phyloP scores from a whole-genome alignment of 1,140 invertebrate species.

The Magallana gigas region DNA sequence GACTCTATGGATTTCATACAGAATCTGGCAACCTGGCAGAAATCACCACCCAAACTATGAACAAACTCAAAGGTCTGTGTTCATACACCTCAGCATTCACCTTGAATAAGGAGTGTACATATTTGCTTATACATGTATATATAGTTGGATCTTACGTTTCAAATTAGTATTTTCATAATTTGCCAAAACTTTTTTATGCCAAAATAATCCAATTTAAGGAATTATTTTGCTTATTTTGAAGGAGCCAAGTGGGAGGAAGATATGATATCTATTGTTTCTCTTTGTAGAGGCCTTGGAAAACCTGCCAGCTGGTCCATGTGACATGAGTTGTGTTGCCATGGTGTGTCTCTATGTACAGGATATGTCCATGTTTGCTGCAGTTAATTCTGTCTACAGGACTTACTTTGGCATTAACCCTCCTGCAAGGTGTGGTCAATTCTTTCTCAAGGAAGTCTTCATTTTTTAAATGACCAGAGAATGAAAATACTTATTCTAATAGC shows the following conservation, averaged over 20 bases:
- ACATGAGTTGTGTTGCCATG: conserved; percentile 52
- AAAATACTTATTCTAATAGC: no score
- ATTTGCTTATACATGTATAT: no score
- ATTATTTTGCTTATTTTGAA: no score
- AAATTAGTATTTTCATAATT: no score
- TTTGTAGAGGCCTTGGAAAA: background rate
- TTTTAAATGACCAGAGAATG: no score
- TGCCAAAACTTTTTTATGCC: no score
- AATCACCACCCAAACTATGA: conserved; percentile 60
- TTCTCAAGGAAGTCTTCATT: background rate
- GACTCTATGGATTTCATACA: conserved; percentile 44
- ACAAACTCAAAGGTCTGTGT: conserved; percentile 62
- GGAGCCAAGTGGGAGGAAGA: no score
- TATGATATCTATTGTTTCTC: no score
- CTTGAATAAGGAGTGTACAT: no score
- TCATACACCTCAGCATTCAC: no score
- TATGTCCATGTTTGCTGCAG: conserved; percentile 87
- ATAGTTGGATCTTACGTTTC: no score
- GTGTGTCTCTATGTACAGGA: conserved; percentile 90
- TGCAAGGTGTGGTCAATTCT: conserved; percentile 78
- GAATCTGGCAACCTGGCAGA: conserved; percentile 48
- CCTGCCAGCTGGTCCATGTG: conserved; percentile 33
- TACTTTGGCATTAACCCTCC: conserved; percentile 88
- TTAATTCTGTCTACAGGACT: conserved; percentile 89
- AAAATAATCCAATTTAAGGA: no score